These are phyloP conservation scores for Macrochelys suwanniensis DNA, from an alignment of 2,797 vertebrate species.

Conservation along the genomic window DNA sequence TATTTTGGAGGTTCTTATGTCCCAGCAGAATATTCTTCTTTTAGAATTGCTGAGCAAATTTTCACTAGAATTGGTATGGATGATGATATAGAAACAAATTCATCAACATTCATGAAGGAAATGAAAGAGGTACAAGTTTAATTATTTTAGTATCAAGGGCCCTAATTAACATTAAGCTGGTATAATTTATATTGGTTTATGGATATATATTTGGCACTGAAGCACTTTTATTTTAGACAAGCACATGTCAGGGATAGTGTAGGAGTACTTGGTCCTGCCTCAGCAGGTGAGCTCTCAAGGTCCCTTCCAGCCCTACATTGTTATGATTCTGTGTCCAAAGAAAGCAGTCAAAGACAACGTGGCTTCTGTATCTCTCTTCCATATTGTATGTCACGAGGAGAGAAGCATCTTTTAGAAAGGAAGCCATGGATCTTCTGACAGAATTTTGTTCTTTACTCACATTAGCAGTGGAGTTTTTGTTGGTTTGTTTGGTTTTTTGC, in stretches of 20 bases:
- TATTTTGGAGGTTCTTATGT: constrained; percentile 91
- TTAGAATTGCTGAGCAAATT: constrained; percentile 94
- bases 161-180: constrained; percentile 14
- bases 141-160: background rate
- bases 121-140: constrained; percentile 94
- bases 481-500: background rate
- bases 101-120: constrained; percentile 98
- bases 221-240: background rate
- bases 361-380: constrained; percentile 11
- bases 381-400: background rate
- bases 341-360: constrained; percentile 63
- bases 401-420: background rate
- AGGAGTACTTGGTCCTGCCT: background rate
- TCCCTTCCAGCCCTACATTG: background rate
- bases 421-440: background rate
- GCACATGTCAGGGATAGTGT: background rate
- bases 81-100: constrained; percentile 98
- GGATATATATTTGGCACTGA: constrained; percentile 9
- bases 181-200: background rate
- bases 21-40: constrained; percentile 94
- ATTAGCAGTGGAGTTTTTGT: background rate
- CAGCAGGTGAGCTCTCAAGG: background rate
- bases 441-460: background rate
- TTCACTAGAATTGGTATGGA: constrained; percentile 98
- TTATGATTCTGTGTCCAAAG: constrained; percentile 27